Base-by-base conservation (phyloP, 2,113 vertebrate species). In the Rhodinocichla rosea region DNA sequence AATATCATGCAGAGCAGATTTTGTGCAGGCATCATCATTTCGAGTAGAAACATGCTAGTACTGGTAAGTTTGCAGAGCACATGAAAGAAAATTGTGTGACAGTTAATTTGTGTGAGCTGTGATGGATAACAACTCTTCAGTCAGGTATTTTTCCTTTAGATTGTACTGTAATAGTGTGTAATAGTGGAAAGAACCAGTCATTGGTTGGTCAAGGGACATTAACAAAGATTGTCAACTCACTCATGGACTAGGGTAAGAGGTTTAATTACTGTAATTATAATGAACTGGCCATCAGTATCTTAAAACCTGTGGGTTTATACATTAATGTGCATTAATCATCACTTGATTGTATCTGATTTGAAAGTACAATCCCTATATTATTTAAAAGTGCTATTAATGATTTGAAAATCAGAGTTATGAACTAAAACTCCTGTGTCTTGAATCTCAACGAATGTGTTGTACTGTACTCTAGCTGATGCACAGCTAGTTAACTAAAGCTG, bases 401-500 rank as follows among this genome's bases (percentile, higher is more conserved):
- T 81, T 78, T 55, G 60, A 50, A 88, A 70, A 91, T 42, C 2
- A 80, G 45, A 89, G n/a, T 70, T 77, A 33, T 1, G 18, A 63
- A 56, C 35, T 42, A 33, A 42, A 69, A 70, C 32, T 88, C 30
- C 30, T 42, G 6, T 52, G n/a, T 88, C n/a, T 83, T 88, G 79
- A 76, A 67, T 83, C 70, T 85, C 64, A 82, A 1, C 0, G 6
- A 59, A 77, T 60, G 30, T 96, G 82, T 93, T 42, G 47, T 94
- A 64, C 73, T 96, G 85, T 87, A 87, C 49, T 60, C 56, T 83
- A 60, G 57, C 73, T 94, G 95, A 84, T 77, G 62, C 50, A 97
- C 64, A 83, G 87, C 69, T 94, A 32, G 69, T 56, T 65, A 85
- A 92, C 47, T 90, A 47, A 88, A 82, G 21, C 79, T 91, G 92